Evolutionary conservation across 1,140 invertebrate species (phyloP).

Genomic region (Reticulitermes speratus): DNA sequence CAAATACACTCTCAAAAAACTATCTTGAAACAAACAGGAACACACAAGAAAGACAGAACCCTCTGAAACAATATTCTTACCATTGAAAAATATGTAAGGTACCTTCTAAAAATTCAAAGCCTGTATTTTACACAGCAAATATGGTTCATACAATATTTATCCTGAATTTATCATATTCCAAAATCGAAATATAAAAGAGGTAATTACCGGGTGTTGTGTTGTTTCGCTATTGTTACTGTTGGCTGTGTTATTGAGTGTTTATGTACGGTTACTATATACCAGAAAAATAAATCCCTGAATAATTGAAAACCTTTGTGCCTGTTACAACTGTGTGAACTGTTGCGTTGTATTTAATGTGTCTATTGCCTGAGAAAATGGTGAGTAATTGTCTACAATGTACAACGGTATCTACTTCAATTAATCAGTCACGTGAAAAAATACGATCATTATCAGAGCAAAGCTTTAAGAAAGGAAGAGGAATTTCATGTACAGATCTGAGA

Average conservation of each 20-base stretch:
- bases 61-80: conserved; percentile 6
- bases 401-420: not conserved
- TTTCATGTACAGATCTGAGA: not conserved
- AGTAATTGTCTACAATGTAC: not conserved
- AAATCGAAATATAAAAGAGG: conserved; percentile 13
- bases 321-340: conserved; percentile 6
- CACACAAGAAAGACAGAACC: conserved; percentile 14
- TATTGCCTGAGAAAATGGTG: conserved; percentile 18
- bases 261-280: not conserved
- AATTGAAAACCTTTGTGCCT: conserved; percentile 12
- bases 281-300: conserved; percentile 19
- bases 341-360: conserved; percentile 11
- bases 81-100: conserved; percentile 12
- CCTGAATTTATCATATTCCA: not conserved
- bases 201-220: conserved; percentile 18
- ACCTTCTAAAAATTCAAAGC: conserved; percentile 4
- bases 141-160: conserved; percentile 5
- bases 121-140: conserved; percentile 18
- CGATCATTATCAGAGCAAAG: not conserved
- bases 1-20: conserved; percentile 16
- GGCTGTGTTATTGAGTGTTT: not conserved
- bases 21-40: conserved; percentile 16
- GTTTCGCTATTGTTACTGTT: not conserved
- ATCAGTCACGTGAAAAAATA: conserved; percentile 9
- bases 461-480: not conserved